phyloP scores from a whole-genome alignment of 2,797 vertebrate genomes.

The Allobates femoralis region DNA sequence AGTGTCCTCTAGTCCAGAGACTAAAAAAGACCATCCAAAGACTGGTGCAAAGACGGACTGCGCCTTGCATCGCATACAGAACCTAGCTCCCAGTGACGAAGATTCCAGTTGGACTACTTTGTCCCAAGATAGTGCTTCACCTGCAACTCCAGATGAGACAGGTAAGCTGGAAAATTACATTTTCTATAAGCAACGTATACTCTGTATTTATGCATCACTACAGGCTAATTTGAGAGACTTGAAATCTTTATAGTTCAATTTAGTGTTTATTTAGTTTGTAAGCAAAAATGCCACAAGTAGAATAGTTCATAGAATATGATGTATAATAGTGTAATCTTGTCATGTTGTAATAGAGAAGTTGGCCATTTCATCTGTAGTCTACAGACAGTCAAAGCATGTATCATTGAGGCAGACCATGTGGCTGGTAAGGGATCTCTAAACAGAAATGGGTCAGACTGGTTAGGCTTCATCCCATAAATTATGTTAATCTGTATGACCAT shows the following conservation, averaged over 20 bases:
- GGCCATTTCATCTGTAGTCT: no score
- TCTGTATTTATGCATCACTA: background rate
- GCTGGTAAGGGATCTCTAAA: no score
- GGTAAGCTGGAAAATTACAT: slow-evolving; percentile 73
- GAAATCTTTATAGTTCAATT: background rate
- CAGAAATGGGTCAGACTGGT: no score
- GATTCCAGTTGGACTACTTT: slow-evolving; percentile 98
- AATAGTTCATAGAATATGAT: background rate
- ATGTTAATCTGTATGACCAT: no score
- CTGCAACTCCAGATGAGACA: slow-evolving; percentile 86
- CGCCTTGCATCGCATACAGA: slow-evolving; percentile 92
- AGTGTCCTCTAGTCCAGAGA: slow-evolving; percentile 83
- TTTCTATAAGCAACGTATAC: background rate
- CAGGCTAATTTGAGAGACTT: background rate
- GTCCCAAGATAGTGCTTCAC: slow-evolving; percentile 92
- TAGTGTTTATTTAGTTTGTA: background rate
- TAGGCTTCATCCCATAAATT: no score
- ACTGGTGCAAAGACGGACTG: slow-evolving; percentile 89
- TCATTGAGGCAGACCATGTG: no score
- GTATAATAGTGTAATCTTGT: background rate
- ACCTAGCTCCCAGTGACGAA: slow-evolving; percentile 92
- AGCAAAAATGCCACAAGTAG: background rate
- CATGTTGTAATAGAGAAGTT: background rate
- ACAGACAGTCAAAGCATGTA: no score
- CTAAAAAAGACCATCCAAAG: slow-evolving; percentile 85